Percentiles rank a stretch among this genome's conserved stretches.
Evolutionary conservation across 1,140 invertebrate species (phyloP).

Genomic region (Drosophila eugracilis): DNA sequence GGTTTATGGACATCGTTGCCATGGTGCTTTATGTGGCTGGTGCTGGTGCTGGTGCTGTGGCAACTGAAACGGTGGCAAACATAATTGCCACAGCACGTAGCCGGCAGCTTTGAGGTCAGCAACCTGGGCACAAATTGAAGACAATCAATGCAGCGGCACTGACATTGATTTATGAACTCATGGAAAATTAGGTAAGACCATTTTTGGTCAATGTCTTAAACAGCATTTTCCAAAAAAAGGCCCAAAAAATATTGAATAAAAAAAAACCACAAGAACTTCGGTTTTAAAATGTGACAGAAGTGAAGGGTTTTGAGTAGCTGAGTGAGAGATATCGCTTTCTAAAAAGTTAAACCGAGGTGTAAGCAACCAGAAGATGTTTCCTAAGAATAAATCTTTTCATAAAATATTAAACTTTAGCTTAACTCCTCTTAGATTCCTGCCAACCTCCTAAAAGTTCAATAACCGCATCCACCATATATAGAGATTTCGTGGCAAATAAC

Average conservation of each 20-base stretch:
- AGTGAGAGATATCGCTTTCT: slow-evolving; percentile 4
- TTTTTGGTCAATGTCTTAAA: slow-evolving; percentile 68
- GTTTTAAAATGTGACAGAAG: slow-evolving; percentile 39
- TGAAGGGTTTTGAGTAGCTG: slow-evolving; percentile 13
- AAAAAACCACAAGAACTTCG: slow-evolving; percentile 19
- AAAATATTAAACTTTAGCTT: slow-evolving; percentile 7
- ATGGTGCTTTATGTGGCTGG: slow-evolving; percentile 28
- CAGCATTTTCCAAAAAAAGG: slow-evolving; percentile 39
- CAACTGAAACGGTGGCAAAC: slow-evolving; percentile 41
- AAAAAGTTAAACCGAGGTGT: not conserved
- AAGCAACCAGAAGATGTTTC: not conserved
- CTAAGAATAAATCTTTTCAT: not conserved
- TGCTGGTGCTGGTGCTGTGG: not conserved
- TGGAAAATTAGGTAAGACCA: slow-evolving; percentile 80
- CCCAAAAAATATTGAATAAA: not conserved
- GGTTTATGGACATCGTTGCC: slow-evolving; percentile 18
- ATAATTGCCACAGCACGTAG: slow-evolving; percentile 55
- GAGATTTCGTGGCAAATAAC: slow-evolving; percentile 18
- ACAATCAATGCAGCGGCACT: slow-evolving; percentile 67
- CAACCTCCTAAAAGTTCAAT: slow-evolving; percentile 59
- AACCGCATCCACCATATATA: slow-evolving; percentile 66
- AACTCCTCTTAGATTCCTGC: slow-evolving; percentile 37
- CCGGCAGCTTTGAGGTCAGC: slow-evolving; percentile 54
- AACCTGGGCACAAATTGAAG: slow-evolving; percentile 65
- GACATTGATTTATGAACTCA: slow-evolving; percentile 83